Evolutionary conservation across 2,797 vertebrate genomes (phyloP).

Genomic region (Clarias laeviceps): DNA sequence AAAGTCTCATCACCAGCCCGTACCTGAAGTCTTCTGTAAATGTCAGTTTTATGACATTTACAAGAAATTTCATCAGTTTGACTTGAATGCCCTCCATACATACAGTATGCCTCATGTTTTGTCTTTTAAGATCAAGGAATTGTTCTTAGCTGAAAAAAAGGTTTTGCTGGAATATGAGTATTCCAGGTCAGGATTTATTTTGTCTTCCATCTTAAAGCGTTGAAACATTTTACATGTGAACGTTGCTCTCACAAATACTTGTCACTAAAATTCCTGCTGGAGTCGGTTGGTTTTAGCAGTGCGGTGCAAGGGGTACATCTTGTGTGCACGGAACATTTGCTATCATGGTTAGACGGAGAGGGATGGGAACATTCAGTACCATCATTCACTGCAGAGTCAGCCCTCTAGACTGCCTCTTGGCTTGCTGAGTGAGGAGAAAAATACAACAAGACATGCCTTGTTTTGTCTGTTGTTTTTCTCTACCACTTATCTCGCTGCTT

Average conservation of each 20-base stretch:
- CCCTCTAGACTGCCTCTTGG: slow-evolving; percentile 22
- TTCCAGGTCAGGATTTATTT: neutral
- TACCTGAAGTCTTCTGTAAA: no score
- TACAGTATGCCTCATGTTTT: neutral
- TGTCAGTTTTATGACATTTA: no score
- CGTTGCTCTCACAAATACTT: neutral
- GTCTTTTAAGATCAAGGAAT: neutral
- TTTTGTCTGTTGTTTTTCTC: slow-evolving; percentile 9
- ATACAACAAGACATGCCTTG: slow-evolving; percentile 32
- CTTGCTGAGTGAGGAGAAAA: slow-evolving; percentile 44
- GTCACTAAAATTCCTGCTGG: neutral
- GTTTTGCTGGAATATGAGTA: neutral
- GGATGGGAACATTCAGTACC: slow-evolving; percentile 38
- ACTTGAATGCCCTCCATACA: no score
- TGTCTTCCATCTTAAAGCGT: neutral
- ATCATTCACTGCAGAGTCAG: slow-evolving; percentile 44
- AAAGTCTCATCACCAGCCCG: no score
- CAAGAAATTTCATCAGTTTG: no score
- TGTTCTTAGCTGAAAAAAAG: neutral
- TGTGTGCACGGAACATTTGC: slow-evolving; percentile 30
- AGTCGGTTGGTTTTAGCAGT: neutral
- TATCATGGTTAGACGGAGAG: slow-evolving; percentile 28
- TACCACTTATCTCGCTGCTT: neutral
- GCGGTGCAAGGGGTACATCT: slow-evolving; percentile 13
- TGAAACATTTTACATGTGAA: neutral